These are phyloP conservation scores for Glyptemys insculpta DNA, from an alignment of 2,797 vertebrate species.

Conservation along the genomic window DNA sequence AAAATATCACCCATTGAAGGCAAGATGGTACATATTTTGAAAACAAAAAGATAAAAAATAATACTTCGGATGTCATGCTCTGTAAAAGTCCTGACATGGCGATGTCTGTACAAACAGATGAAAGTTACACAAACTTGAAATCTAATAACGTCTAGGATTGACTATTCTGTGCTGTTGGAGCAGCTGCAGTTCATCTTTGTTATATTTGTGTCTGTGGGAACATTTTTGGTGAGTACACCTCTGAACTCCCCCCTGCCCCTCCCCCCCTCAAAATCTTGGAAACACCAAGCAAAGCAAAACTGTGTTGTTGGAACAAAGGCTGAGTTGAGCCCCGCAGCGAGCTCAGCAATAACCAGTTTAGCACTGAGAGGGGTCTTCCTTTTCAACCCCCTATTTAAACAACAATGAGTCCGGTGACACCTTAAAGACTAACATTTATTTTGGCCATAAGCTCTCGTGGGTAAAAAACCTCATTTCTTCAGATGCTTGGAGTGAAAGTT, in stretches of 20 bases:
- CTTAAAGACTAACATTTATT: no score
- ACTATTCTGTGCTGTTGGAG: neutral
- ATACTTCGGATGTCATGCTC: neutral
- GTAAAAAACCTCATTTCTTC: no score
- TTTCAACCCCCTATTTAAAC: no score
- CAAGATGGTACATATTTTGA: neutral
- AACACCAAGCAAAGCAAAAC: neutral
- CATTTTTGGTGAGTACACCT: neutral
- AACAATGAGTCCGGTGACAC: no score
- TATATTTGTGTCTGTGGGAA: neutral
- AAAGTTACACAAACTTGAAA: neutral
- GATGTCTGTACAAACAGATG: rapidly evolving
- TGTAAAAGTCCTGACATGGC: neutral
- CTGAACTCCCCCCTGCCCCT: neutral
- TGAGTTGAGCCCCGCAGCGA: rapidly evolving
- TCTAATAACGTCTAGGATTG: neutral
- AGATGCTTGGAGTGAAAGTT: no score
- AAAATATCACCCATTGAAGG: neutral
- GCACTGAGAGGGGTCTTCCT: neutral
- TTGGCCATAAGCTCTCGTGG: no score
- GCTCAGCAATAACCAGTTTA: neutral
- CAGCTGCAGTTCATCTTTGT: neutral
- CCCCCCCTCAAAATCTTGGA: neutral
- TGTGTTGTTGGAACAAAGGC: neutral
- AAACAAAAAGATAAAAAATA: neutral